Evolutionary conservation across 2,797 vertebrate species (phyloP).

Genomic region (Chelon labrosus): DNA sequence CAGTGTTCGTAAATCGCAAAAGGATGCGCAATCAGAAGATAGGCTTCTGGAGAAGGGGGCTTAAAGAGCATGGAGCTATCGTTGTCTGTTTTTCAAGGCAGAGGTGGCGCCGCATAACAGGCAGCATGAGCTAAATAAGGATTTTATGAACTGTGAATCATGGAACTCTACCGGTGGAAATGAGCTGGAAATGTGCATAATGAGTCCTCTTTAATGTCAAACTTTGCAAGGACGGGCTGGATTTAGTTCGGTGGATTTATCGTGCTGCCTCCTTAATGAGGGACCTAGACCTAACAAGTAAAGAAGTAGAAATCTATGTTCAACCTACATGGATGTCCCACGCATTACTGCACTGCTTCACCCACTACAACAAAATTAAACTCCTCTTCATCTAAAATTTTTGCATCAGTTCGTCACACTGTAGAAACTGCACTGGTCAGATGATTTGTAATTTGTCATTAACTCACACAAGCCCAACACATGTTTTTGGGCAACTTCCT

Average conservation of each 20-base stretch:
- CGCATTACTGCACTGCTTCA: background rate
- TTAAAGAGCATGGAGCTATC: too few species aligned
- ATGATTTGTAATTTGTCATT: slow-evolving; percentile 41
- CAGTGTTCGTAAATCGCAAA: too few species aligned
- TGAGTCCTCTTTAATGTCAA: too few species aligned
- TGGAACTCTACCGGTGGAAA: too few species aligned
- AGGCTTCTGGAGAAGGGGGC: too few species aligned
- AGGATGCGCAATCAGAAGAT: too few species aligned
- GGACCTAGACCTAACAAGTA: background rate
- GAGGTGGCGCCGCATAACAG: too few species aligned
- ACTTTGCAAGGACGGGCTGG: too few species aligned
- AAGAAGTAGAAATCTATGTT: background rate
- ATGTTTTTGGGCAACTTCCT: slow-evolving; percentile 28
- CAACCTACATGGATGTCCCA: background rate
- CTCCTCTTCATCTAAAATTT: background rate
- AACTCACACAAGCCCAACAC: slow-evolving; percentile 42
- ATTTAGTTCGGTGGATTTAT: background rate
- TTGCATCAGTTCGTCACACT: background rate
- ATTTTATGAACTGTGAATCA: too few species aligned
- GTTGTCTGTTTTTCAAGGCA: too few species aligned
- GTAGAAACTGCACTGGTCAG: slow-evolving; percentile 16
- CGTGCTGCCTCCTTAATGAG: background rate
- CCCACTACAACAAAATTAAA: background rate
- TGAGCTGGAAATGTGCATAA: too few species aligned
- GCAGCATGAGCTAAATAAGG: too few species aligned